Evolutionary conservation across 2,113 vertebrate genomes (phyloP), one percentile per base, ranked within the genome.

Genomic region (Xenotilapia flavipinnis): DNA sequence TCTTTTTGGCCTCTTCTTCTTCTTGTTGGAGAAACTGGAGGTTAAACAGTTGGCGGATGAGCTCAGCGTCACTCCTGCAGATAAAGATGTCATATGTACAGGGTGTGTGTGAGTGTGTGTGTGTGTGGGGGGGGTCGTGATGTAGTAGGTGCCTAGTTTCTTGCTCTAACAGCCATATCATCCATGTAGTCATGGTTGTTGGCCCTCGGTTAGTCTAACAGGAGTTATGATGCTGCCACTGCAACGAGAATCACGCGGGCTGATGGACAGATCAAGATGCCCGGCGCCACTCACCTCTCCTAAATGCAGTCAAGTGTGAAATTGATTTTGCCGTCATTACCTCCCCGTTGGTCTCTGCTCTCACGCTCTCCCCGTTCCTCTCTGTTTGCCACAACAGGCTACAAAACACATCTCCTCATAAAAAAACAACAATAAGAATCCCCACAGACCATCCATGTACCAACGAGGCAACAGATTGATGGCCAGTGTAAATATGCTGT

Each of bases 261-360:
- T 94, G 92, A 94, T 86, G 88, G 91, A 91, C 91, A 83, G 85
- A 95, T 93, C 89, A 89, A 94, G 91, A 93, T 86, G 88, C 84
- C 86, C 33, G 58, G 75, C 19, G 28, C 87, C 89, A 86, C 77
- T 92, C 91, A 80, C 82, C 92, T 90, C 87, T 91, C 53, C 55
- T 60, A 36, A 91, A 94, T 4, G 65, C 92, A 92, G 83, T 45
- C 94, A 87, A 90, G 94, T 91, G 93, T 94, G 96, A 96, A 96
- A 96, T 96, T 95, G 95, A 95, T 93, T 94, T 93, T 87, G 91
- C 90, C 14, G 49, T 94, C 92, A 88, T 91, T 89, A 65, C 82
- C 68, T 90, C 84, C 85, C 87, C 28, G 60, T 83, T 87, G 88
- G 84, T 82, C 85, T 79, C 55, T 14, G 5, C 90, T 89, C 82